Conservation (phyloP, 1,140 invertebrate species). For the Latrodectus geometricus region DNA sequence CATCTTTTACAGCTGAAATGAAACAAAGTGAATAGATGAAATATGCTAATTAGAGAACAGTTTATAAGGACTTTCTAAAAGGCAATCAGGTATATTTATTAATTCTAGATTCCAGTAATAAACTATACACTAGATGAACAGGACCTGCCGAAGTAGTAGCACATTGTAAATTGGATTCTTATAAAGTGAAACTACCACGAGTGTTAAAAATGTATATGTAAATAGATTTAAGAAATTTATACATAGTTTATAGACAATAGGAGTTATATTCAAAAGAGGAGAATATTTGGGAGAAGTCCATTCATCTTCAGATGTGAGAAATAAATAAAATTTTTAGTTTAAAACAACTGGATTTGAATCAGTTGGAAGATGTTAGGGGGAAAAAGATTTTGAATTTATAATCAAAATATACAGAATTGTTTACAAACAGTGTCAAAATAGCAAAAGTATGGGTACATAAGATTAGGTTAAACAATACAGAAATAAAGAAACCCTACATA, state of each 20-base stretch:
- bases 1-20: background rate
- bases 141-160: no score
- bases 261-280: background rate
- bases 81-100: no score
- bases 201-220: background rate
- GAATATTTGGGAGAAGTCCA: background rate
- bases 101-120: no score
- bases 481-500: slow-evolving; percentile 7
- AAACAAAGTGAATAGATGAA: background rate
- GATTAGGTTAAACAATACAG: background rate
- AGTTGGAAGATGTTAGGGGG: background rate
- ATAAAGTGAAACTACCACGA: background rate
- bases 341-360: background rate
- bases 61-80: no score
- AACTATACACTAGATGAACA: no score
- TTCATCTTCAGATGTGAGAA: background rate
- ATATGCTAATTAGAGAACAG: background rate
- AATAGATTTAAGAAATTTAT: background rate
- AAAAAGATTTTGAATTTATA: background rate
- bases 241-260: background rate
- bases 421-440: background rate
- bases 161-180: no score
- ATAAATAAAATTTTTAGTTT: background rate
- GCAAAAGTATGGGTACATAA: slow-evolving; percentile 15
- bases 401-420: background rate